Evolutionary conservation across 2,113 vertebrate species (phyloP).

Genomic region (Hippocampus comes): DNA sequence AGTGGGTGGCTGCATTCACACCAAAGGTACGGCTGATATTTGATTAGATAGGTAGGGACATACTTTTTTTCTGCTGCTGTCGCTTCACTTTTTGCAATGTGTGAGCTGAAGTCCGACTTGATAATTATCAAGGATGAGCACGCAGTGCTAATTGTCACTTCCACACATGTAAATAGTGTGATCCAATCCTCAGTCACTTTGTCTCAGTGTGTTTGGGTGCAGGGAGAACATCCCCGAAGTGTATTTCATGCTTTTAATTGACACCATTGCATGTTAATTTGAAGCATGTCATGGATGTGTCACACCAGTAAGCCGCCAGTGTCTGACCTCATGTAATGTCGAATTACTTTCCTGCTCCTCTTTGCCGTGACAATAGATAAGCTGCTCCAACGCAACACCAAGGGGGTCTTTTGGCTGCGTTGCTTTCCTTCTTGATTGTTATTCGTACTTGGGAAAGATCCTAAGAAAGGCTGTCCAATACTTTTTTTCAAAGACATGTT

Average conservation of each 20-base stretch:
- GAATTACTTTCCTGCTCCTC: conserved; percentile 65
- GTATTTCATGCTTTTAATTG: conserved; percentile 73
- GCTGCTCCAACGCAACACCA: conserved; percentile 54
- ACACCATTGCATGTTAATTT: conserved; percentile 67
- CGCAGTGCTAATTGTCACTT: conserved; percentile 36
- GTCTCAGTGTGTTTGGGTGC: conserved; percentile 29
- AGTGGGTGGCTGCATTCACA: conserved; percentile 28
- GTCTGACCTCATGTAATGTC: conserved; percentile 68
- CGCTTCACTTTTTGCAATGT: not conserved
- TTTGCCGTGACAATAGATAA: conserved; percentile 67
- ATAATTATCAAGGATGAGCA: conserved; percentile 18
- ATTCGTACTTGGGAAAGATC: conserved; percentile 5
- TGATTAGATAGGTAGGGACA: not conserved
- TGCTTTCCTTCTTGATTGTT: conserved; percentile 1
- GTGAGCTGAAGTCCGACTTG: conserved; percentile 14
- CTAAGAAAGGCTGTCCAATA: not conserved
- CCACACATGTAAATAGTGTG: conserved; percentile 36
- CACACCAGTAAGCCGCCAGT: conserved; percentile 57
- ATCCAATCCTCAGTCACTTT: conserved; percentile 42
- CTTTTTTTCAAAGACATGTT: conserved; percentile 1
- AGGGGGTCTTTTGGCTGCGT: conserved; percentile 23
- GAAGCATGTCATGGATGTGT: conserved; percentile 65
- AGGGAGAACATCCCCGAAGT: conserved; percentile 39
- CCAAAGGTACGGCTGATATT: conserved; percentile 10
- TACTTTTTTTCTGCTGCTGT: not conserved